These are phyloP conservation scores for Pseudomyrmex concolor DNA, from an alignment of 1,140 invertebrate species.

Conservation along the genomic window DNA sequence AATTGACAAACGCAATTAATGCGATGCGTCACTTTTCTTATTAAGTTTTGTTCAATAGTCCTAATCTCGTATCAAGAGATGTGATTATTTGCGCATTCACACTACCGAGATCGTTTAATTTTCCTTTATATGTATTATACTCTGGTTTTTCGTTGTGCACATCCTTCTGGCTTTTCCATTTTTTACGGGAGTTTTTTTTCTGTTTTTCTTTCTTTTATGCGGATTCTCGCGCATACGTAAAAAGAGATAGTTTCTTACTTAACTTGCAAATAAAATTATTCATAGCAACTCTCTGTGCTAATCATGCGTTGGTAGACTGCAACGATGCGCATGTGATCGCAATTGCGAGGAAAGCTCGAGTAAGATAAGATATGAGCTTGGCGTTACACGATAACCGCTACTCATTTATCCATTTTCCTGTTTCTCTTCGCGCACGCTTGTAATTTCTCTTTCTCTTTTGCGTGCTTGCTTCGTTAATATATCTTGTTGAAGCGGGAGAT, in stretches of 20 bases:
- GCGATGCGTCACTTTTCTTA: slow-evolving; percentile 9
- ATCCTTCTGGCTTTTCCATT: neutral
- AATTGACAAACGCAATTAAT: slow-evolving; percentile 1
- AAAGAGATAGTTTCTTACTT: slow-evolving; percentile 29
- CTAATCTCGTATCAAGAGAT: slow-evolving; percentile 7
- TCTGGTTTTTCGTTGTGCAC: neutral
- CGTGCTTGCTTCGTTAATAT: slow-evolving; percentile 6
- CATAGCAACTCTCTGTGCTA: slow-evolving; percentile 32
- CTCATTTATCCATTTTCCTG: slow-evolving; percentile 26
- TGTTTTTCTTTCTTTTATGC: neutral
- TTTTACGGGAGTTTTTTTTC: neutral
- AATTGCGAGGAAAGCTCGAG: slow-evolving; percentile 23
- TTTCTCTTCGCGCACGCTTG: neutral
- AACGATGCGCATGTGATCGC: neutral
- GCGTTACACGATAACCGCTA: slow-evolving; percentile 40
- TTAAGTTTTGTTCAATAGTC: neutral
- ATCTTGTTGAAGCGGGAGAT: neutral
- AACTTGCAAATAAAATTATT: slow-evolving; percentile 59
- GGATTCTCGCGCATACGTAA: neutral
- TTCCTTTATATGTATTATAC: slow-evolving; percentile 32
- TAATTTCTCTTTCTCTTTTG: neutral
- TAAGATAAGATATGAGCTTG: slow-evolving; percentile 29
- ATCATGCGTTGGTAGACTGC: slow-evolving; percentile 36
- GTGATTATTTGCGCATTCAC: neutral
- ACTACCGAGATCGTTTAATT: neutral